These are phyloP conservation scores for Clepsis dumicolana DNA, from an alignment of 2,888 invertebrate species.

Conservation along the genomic window DNA sequence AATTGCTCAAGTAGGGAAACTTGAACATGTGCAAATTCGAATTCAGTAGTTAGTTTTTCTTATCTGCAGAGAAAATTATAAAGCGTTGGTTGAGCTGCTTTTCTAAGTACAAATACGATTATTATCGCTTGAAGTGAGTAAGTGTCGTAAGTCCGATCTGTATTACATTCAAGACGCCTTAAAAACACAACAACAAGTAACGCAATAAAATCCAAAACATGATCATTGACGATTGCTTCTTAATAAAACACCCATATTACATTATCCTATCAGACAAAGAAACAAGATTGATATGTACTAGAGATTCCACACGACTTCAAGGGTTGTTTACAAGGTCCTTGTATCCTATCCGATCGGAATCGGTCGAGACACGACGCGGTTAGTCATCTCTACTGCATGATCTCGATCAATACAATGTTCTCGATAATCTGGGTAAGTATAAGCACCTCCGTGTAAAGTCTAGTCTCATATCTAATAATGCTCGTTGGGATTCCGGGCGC, in stretches of 20 bases:
- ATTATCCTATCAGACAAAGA: no score
- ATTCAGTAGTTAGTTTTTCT: neutral
- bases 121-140: no score
- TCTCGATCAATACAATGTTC: constrained; percentile 32
- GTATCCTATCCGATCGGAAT: constrained; percentile 11
- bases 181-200: no score
- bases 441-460: constrained; percentile 28
- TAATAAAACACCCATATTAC: no score
- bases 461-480: constrained; percentile 34
- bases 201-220: no score
- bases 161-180: no score
- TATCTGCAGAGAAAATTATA: no score
- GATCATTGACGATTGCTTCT: no score
- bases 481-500: constrained; percentile 65
- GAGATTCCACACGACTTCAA: neutral
- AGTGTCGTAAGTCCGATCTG: no score
- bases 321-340: neutral
- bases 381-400: constrained; percentile 26
- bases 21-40: neutral
- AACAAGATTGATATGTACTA: neutral
- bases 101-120: no score
- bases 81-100: no score
- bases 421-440: constrained; percentile 25
- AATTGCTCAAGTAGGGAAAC: constrained; percentile 1
- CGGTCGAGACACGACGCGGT: constrained; percentile 30